A percentile compares a stretch with the other conserved stretches of the same genome.
These are phyloP conservation scores for Tanytarsus gracilentus DNA, from an alignment of 2,888 invertebrate genomes.

Conservation along the genomic window DNA sequence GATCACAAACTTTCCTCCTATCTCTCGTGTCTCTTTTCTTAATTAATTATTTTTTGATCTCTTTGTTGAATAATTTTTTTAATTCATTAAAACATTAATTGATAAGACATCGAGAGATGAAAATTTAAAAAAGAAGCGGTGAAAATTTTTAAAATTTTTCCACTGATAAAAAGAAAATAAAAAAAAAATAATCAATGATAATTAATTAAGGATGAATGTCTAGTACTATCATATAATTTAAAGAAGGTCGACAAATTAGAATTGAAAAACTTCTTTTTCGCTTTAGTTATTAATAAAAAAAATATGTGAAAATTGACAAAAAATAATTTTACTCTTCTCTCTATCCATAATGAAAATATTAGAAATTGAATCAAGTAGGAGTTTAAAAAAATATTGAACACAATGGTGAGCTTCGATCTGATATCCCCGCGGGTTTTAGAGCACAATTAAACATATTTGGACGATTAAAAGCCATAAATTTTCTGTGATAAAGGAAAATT, in stretches of 20 bases:
- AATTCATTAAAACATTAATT: background rate
- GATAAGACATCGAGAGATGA: background rate
- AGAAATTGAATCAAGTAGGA: too few species aligned
- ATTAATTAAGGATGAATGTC: background rate
- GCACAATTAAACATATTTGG: background rate
- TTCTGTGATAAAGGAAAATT: background rate
- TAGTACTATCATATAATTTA: too few species aligned
- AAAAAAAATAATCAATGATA: background rate
- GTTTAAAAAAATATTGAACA: too few species aligned
- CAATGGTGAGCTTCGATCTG: too few species aligned
- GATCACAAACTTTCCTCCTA: background rate
- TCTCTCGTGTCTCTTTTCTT: background rate
- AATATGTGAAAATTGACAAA: too few species aligned
- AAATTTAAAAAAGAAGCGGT: background rate
- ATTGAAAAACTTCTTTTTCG: too few species aligned
- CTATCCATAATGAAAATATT: too few species aligned
- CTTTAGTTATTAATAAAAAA: too few species aligned
- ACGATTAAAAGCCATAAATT: background rate
- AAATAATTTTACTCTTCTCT: too few species aligned
- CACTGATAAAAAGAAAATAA: background rate
- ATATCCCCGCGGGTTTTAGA: too few species aligned
- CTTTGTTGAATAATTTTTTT: slow-evolving; percentile 6
- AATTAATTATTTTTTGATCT: slow-evolving; percentile 9
- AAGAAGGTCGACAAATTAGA: too few species aligned
- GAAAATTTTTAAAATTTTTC: too few species aligned